Evolutionary conservation across 2,888 invertebrate genomes (phyloP), one percentile per base, ranked within the genome.

Genomic region (Trichogramma evanescens): DNA sequence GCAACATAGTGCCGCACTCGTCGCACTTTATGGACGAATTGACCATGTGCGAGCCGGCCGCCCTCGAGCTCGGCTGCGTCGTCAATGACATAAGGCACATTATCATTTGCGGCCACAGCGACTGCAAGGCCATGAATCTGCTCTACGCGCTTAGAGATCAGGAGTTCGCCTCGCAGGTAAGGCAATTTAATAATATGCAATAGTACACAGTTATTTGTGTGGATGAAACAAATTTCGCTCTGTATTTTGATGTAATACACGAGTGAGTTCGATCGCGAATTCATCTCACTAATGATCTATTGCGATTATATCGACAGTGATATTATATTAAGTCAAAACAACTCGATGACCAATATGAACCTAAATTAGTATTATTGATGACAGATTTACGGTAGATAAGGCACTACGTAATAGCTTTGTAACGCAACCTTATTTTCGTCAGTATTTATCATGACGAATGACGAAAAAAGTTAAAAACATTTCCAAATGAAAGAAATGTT

Each of bases 51-150:
- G 97, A 98, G 79, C 95, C 96, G 6, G 97, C 95, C 5, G 97
- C 95, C 4, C 79, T 98, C 68, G 97, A 98, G 80, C 82, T 98
- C 57, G 95, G 94, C 39, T 97, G 96, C 76, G 87, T 95, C 26
- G 84, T 93, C 48, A 95, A 95, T 74, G 87, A 93, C 69, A 93
- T 97, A 66, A 82, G 89, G 63, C 94, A 97, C 74, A 87, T 97
- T 48, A 91, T 97, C 65, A 94, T 98, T 4, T 96, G 96, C 74
- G 98, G 98, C 0, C 97, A 98, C 76, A 95, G 96, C 64, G 97
- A 98, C 76, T 98, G 98, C 77, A 97, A 96, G 84, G 97, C 97
- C 4, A 96, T 97, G 89, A 95, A 95, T 82, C 82, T 95, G 59
- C 81, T 97, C 3, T 91, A 93, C 75, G 85, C 88, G 71, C 79